Evolutionary conservation across 2,113 vertebrate species (phyloP).

Genomic region (Nesoenas mayeri): DNA sequence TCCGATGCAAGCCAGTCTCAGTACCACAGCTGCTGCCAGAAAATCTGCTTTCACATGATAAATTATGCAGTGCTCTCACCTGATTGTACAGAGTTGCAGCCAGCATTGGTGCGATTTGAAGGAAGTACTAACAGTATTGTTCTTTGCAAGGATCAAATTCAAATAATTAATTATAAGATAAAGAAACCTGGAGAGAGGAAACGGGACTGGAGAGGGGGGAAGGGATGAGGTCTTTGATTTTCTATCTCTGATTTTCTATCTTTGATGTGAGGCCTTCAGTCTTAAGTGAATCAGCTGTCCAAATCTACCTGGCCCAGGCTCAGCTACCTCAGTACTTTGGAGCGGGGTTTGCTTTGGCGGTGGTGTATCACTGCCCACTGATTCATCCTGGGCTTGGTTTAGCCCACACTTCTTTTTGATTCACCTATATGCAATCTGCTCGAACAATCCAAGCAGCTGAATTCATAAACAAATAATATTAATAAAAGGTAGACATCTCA

Average conservation of each 20-base stretch:
- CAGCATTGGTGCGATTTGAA: not conserved
- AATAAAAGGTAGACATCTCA: not conserved
- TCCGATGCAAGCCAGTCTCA: not conserved
- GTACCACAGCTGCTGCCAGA: not conserved
- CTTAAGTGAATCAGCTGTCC: not conserved
- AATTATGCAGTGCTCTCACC: not conserved
- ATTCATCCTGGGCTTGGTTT: not conserved
- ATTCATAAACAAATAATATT: not conserved
- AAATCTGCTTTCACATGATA: not conserved
- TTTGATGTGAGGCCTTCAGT: not conserved
- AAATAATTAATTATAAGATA: not conserved
- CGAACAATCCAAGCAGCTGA: not conserved
- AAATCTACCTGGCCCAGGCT: not conserved
- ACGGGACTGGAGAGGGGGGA: not conserved
- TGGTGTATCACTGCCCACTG: not conserved
- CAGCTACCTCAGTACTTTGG: not conserved
- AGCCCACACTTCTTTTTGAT: not conserved
- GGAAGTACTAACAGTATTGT: not conserved
- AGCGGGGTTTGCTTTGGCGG: not conserved
- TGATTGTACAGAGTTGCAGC: not conserved
- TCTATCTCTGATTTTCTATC: not conserved
- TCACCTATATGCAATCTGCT: not conserved
- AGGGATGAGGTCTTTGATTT: not conserved
- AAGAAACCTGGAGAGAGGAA: not conserved
- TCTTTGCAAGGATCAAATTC: not conserved